Evolutionary conservation across 1,140 invertebrate species (phyloP).

Genomic region (Zaprionus ghesquierei): DNA sequence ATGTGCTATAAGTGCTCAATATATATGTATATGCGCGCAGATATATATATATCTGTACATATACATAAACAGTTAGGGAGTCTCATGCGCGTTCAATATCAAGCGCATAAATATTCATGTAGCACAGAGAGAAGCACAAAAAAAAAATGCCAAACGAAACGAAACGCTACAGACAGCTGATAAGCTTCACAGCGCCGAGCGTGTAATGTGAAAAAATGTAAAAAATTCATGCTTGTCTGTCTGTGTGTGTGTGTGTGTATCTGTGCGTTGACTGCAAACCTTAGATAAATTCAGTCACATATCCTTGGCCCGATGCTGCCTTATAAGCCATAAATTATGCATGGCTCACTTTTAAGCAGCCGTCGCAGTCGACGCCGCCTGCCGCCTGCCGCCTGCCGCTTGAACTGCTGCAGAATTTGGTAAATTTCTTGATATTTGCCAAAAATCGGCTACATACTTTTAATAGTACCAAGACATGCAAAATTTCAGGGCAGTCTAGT

Average conservation of each 20-base stretch:
- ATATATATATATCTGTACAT: conserved; percentile 28
- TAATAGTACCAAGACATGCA: no score
- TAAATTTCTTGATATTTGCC: conserved; percentile 8
- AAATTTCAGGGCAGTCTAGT: neutral
- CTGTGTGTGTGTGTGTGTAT: conserved; percentile 27
- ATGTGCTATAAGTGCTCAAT: conserved; percentile 40
- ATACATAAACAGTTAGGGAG: conserved; percentile 2
- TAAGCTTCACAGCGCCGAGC: conserved; percentile 49
- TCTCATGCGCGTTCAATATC: conserved; percentile 54
- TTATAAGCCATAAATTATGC: conserved; percentile 75
- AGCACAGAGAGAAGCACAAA: conserved; percentile 22
- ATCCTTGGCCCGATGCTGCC: conserved; percentile 45
- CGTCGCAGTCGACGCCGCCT: conserved; percentile 1
- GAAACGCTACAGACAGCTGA: conserved; percentile 62
- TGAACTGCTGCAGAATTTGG: conserved; percentile 29
- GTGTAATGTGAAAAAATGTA: conserved; percentile 29
- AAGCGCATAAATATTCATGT: conserved; percentile 72
- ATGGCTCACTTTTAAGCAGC: conserved; percentile 68
- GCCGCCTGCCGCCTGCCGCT: no score
- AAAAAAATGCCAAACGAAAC: neutral
- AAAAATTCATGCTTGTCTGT: conserved; percentile 9
- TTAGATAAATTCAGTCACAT: conserved; percentile 72
- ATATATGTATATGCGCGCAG: conserved; percentile 20
- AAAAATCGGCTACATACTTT: neutral
- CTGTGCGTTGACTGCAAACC: conserved; percentile 54